A percentile compares a stretch with the other conserved stretches of the same genome.
Conservation (phyloP, 2,888 invertebrate genomes). For the Xanthorhoe spadicearia region DNA sequence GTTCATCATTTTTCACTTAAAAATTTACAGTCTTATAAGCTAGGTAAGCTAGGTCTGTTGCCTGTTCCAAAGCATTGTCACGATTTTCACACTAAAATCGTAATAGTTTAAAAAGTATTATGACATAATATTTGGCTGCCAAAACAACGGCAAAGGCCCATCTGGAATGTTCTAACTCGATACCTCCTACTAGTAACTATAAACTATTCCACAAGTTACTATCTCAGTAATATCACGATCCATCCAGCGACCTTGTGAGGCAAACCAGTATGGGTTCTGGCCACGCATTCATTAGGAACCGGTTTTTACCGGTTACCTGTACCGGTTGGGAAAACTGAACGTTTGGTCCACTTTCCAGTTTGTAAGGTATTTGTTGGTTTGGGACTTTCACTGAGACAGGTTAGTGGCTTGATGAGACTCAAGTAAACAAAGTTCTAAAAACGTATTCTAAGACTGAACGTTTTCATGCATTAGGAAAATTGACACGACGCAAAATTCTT, state of each 20-base stretch:
- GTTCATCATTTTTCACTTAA: too few species aligned
- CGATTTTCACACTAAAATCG: too few species aligned
- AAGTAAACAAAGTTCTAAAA: too few species aligned
- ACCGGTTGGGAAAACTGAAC: conserved; percentile 45
- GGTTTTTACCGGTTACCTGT: conserved; percentile 34
- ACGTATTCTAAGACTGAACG: too few species aligned
- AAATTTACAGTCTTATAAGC: too few species aligned
- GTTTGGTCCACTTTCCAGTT: conserved; percentile 38
- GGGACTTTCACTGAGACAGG: conserved; percentile 8
- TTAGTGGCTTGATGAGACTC: neutral
- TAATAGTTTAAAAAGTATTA: too few species aligned
- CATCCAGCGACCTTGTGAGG: conserved; percentile 64
- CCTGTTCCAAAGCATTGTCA: too few species aligned
- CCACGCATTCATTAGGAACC: conserved; percentile 40
- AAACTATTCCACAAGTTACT: conserved; percentile 13
- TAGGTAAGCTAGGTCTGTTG: too few species aligned
- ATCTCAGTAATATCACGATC: conserved; percentile 49
- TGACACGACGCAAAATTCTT: too few species aligned
- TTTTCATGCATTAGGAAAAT: too few species aligned
- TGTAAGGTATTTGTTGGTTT: conserved; percentile 13
- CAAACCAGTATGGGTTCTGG: conserved; percentile 47
- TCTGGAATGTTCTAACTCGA: neutral
- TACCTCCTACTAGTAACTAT: conserved; percentile 9
- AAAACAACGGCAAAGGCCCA: too few species aligned
- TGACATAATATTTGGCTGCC: too few species aligned